Percentiles rank a stretch among this genome's conserved stretches.
Evolutionary conservation across 2,888 invertebrate species (phyloP).

Genomic region (Sclerodermus sp.): DNA sequence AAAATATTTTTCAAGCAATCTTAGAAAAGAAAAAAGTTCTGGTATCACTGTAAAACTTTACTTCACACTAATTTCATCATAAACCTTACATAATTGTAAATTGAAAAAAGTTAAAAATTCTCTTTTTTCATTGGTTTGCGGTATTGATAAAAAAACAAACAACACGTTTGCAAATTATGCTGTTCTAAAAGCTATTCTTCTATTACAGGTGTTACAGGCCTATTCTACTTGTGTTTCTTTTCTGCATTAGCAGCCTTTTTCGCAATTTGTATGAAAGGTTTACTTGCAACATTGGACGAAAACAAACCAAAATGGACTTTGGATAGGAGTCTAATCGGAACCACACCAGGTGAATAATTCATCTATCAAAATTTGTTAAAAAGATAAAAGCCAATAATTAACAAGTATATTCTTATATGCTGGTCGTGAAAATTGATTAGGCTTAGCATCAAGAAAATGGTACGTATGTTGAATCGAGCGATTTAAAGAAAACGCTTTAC

Average conservation of each 20-base stretch:
- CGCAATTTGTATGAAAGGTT: conserved; percentile 81
- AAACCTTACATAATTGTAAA: too few relatives aligned
- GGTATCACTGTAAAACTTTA: neutral
- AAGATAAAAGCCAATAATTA: neutral
- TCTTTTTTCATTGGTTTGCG: too few relatives aligned
- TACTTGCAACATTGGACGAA: conserved; percentile 71
- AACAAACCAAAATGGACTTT: conserved; percentile 76
- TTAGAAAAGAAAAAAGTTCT: conserved; percentile 23
- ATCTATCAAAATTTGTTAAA: neutral
- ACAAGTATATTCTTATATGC: neutral
- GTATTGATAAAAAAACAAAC: too few relatives aligned
- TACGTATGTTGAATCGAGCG: too few relatives aligned
- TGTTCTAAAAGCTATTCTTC: conserved; percentile 19
- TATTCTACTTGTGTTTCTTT: conserved; percentile 91
- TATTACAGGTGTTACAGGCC: conserved; percentile 74
- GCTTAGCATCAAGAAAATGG: neutral
- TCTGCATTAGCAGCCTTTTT: conserved; percentile 80
- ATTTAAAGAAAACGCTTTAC: neutral
- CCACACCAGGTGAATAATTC: conserved; percentile 64
- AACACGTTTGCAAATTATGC: too few relatives aligned
- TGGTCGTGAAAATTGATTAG: neutral
- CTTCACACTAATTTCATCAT: too few relatives aligned
- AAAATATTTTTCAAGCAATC: conserved; percentile 40
- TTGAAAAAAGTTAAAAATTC: too few relatives aligned
- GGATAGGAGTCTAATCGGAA: conserved; percentile 76